Percentiles rank a stretch among this genome's conserved stretches.
phyloP scores from a whole-genome alignment of 2,888 invertebrate species.

The Deilephila porcellus region DNA sequence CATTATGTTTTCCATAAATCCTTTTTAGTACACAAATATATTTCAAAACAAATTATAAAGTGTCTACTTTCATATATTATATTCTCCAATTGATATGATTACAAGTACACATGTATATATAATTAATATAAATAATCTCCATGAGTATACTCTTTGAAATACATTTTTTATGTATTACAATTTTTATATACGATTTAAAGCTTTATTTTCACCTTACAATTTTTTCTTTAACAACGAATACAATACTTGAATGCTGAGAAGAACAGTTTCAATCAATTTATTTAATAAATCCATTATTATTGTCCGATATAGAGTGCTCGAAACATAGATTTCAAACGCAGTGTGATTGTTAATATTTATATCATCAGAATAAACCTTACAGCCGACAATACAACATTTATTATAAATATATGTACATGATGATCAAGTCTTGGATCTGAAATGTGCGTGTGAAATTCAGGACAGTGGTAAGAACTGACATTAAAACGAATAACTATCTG shows the following conservation, averaged over 20 bases:
- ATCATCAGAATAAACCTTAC: neutral
- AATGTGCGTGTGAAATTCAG: constrained; percentile 68
- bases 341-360: neutral
- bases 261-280: constrained; percentile 64
- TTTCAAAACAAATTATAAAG: neutral
- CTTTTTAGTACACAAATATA: neutral
- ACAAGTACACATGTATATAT: constrained; percentile 16
- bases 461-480: constrained; percentile 3
- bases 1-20: neutral
- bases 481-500: constrained; percentile 1
- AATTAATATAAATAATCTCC: constrained; percentile 24
- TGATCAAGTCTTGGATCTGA: constrained; percentile 78
- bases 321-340: constrained; percentile 7
- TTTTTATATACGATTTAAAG: constrained; percentile 81
- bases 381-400: constrained; percentile 63
- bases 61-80: neutral
- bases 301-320: constrained; percentile 22
- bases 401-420: constrained; percentile 66
- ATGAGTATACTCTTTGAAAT: constrained; percentile 32
- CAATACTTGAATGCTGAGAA: constrained; percentile 35
- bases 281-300: constrained; percentile 38
- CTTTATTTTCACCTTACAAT: constrained; percentile 77
- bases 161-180: constrained; percentile 53
- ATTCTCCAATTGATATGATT: constrained; percentile 18
- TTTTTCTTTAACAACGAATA: constrained; percentile 50